A percentile compares a stretch with the other conserved stretches of the same genome.
Evolutionary conservation across 2,797 vertebrate species (phyloP).

Genomic region (Eulemur albifrons): DNA sequence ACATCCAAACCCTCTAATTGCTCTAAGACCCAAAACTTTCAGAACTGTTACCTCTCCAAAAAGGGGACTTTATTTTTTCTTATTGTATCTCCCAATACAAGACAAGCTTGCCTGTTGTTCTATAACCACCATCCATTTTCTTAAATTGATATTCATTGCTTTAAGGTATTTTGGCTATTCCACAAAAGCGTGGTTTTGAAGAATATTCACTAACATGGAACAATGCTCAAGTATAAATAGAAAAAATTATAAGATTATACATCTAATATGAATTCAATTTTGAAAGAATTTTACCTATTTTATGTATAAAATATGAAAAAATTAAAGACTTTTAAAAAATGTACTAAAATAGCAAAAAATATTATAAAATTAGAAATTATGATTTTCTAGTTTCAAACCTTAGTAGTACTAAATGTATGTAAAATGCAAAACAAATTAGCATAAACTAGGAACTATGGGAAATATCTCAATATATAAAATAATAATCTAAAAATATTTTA

Average conservation of each 20-base stretch:
- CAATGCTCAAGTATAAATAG: background rate
- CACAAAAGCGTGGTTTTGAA: background rate
- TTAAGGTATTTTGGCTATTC: background rate
- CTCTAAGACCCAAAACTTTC: background rate
- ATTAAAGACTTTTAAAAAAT: background rate
- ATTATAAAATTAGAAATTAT: background rate
- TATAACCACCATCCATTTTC: background rate
- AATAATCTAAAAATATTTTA: slow-evolving; percentile 11
- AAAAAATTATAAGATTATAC: background rate
- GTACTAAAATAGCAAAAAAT: background rate
- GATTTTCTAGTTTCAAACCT: slow-evolving; percentile 27
- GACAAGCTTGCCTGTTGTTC: background rate
- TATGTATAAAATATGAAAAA: background rate
- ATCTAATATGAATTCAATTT: background rate
- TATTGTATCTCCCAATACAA: background rate
- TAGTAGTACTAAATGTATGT: background rate
- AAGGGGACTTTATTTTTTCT: background rate
- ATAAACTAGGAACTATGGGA: background rate
- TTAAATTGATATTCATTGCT: background rate
- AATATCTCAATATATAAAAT: background rate
- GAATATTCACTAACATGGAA: background rate
- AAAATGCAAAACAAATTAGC: background rate
- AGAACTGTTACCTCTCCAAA: background rate
- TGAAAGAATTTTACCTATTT: background rate
- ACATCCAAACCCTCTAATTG: background rate